Evolutionary conservation across 1,140 invertebrate species (phyloP).

Genomic region (Cheumatopsyche charites): DNA sequence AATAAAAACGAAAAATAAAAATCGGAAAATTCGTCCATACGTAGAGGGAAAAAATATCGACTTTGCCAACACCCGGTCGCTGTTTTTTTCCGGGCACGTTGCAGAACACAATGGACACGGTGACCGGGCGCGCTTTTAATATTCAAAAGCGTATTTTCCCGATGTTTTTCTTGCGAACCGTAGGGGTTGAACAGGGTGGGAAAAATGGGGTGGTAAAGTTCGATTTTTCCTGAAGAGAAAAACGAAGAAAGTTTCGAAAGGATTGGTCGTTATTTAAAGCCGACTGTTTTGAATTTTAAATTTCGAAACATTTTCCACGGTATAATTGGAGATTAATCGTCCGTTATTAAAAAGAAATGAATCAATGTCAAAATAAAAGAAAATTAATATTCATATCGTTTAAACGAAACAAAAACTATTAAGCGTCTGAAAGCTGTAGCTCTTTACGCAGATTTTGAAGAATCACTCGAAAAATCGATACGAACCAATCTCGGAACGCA

Average conservation of each 20-base stretch:
- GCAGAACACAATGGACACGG: background rate
- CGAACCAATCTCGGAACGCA: no score
- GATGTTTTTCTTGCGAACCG: constrained; percentile 4
- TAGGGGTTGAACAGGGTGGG: no score
- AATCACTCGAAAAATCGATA: background rate
- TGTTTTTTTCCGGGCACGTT: no score
- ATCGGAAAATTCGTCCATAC: background rate
- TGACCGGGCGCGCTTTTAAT: constrained; percentile 9
- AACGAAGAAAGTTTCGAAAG: background rate
- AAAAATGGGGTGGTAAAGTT: no score
- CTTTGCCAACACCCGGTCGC: background rate
- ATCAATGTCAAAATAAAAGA: constrained; percentile 41
- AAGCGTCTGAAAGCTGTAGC: background rate
- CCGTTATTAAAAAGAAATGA: constrained; percentile 31
- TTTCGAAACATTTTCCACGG: background rate
- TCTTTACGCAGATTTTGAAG: background rate
- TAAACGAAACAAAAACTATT: no score
- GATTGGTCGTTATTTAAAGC: background rate
- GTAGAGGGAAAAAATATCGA: constrained; percentile 5
- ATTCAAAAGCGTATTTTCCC: constrained; percentile 10
- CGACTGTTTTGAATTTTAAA: constrained; percentile 26
- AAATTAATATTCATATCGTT: no score
- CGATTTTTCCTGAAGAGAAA: no score
- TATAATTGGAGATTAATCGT: background rate
- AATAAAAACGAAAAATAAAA: background rate